These are phyloP conservation scores for Symphodus melops DNA, from an alignment of 2,113 vertebrate genomes.

Conservation along the genomic window DNA sequence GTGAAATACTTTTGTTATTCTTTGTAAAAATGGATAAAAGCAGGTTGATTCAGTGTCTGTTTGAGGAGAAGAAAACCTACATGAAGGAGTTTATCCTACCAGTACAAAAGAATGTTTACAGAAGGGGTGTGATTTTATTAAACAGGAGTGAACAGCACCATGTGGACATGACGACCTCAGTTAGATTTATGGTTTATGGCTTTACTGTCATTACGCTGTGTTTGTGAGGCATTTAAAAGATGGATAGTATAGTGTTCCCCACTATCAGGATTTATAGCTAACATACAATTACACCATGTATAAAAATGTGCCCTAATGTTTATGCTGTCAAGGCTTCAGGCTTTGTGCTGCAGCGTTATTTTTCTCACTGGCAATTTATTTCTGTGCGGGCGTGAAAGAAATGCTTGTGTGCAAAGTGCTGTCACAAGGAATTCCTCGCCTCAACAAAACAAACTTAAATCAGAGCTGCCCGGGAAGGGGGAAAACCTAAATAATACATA, in stretches of 20 bases:
- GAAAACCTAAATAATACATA: constrained; percentile 63
- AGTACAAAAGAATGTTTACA: constrained; percentile 8
- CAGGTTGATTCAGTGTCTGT: constrained; percentile 10
- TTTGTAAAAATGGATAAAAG: constrained; percentile 7
- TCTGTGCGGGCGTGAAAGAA: constrained; percentile 56
- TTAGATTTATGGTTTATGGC: constrained; percentile 44
- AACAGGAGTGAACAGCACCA: constrained; percentile 26
- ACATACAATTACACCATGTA: constrained; percentile 58
- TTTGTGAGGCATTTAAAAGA: constrained; percentile 51
- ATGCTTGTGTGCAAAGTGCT: constrained; percentile 64
- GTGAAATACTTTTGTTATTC: neutral
- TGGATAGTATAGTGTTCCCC: constrained; percentile 22
- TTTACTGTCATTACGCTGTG: constrained; percentile 45
- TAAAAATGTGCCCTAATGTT: constrained; percentile 63
- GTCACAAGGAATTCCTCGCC: constrained; percentile 58
- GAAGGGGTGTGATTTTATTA: constrained; percentile 12
- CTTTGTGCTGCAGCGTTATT: constrained; percentile 47
- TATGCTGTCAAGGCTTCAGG: constrained; percentile 62
- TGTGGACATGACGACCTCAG: constrained; percentile 22
- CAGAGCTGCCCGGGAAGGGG: constrained; percentile 36
- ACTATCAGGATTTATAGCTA: constrained; percentile 52
- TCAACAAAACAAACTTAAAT: constrained; percentile 64
- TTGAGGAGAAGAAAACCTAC: neutral
- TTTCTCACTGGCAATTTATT: constrained; percentile 65
- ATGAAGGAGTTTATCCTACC: neutral